Evolutionary conservation across 2,113 vertebrate species (phyloP), one percentile per base, ranked within the genome.

Genomic region (Zootoca vivipara): DNA sequence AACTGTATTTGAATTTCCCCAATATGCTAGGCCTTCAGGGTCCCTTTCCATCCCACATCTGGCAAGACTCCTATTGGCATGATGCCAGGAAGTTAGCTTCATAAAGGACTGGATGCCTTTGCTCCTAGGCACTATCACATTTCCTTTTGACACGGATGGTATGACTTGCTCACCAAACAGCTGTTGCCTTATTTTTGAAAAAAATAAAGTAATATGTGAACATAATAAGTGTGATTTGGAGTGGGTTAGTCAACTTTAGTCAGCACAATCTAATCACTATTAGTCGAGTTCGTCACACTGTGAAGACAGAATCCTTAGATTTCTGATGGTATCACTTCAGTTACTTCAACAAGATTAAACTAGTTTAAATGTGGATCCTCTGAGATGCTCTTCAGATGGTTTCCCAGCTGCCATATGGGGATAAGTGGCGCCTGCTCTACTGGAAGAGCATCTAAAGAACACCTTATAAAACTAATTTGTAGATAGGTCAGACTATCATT

Each of bases 171-270:
- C 0, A 0, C 15, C 35, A 1, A 40, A n/a, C 46, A 86, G 72
- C 70, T n/a, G 2, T 42, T 85, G 62, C 64, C 52, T 82, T 40
- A 87, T 89, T 90, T 89, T 84, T 72, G 20, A 85, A 90, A 64
- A 52, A 80, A 67, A 2, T 2, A 12, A 81, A 62, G 13, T 52
- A 52, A 9, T 9, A 52, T n/a, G 58, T 22, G 15, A 90, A 4
- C 2, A 1, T 88, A 92, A 90, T 46, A n/a, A 5, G 2, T 35
- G 46, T 20, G 15, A 52, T 52, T 78, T 52, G 5, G 15, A 38
- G 82, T 52, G 65, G 0, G 0, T 65, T 0, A 0, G 0, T 0
- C 38, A 89, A 82, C 5, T 85, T 35, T 69, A 12, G 64, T 67
- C 35, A 82, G 16, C 56, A 62, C 30, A 42, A 79, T 16, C 22